Evolutionary conservation across 2,113 vertebrate genomes (phyloP), one percentile per base, ranked within the genome.

Genomic region (Planiliza haematocheilus): DNA sequence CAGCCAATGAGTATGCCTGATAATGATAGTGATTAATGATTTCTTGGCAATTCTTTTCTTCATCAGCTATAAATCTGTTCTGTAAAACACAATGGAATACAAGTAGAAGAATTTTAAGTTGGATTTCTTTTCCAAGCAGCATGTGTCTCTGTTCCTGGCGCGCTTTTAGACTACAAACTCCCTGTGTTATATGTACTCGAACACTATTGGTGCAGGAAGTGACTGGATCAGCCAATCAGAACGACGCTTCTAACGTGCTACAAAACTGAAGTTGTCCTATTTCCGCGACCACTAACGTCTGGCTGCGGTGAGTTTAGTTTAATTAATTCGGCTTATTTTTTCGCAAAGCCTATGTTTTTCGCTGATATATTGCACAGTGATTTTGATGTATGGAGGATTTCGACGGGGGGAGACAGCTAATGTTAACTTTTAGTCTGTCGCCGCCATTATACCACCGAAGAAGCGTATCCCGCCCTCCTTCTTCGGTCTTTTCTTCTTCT

Each of bases 401-500:
- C 88, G 57, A 85, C 85, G 86, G 91, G 91, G 91, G 93, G 92
- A 91, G 91, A 93, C 93, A 89, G 79, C 82, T 83, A 87, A 84
- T 85, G 69, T 58, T 78, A 76, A 85, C 78, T 86, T 90, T 87
- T 70, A 78, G 76, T 79, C 86, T 57, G 72, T 74, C 75, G 91
- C 90, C 91, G 89, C 93, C 92, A 93, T 91, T 89, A 90, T 81
- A 94, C 94, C 94, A 94, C 92, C 92, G 93, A 94, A 94, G 93
- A 94, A 94, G 94, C 90, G 86, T 78, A 88, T 81, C 86, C 85
- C 84, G 86, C 90, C 87, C 91, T 90, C 88, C 89, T 81, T 87
- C 87, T 87, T 77, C 63, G 64, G 37, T 70, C 65, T 88, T 79
- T 88, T 90, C 84, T 87, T 88, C 88, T 90, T 88, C 88, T 87